Evolutionary conservation across 2,888 invertebrate species (phyloP), one percentile per base, ranked within the genome.

Genomic region (Caenorhabditis afra): DNA sequence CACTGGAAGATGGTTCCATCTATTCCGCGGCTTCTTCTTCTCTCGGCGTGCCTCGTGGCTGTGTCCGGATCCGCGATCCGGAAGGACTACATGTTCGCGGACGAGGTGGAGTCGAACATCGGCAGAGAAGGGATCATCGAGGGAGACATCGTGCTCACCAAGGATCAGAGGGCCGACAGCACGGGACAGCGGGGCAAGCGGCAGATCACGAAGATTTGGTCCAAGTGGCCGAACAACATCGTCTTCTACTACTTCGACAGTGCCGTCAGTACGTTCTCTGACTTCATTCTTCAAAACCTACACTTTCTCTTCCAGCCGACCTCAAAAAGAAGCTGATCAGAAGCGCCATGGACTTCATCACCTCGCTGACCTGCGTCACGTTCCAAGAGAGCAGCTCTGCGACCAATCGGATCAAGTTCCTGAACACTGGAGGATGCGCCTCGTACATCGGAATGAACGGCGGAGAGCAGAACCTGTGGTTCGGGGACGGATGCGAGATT

Each of bases 381-480:
- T 74, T 74, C 37, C 11, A 52, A 22, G 45, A 74, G 16, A 45
- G 45, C 44, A 53, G 10, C 20, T 52, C 65, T 0, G 74, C 74
- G 3, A 7, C 4, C 0, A 58, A 74, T 10, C 37, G 65, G n/a
- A 16, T 74, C 29, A 50, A 49, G 20, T 55, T 74, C 55, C n/a
- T 52, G 37, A 58, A 59, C 49, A 44, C 29, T 5, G 65, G 53
- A n/a, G 78, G 78, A 35, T 79, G 78, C 45, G 55, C 71, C 16
- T 62, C 61, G 8, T 73, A 67, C 37, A 62, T 79, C 20, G 78
- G 78, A 50, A 79, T 73, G 78, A 61, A 53, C n/a, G 78, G 78
- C 2, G 73, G 73, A n/a, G 71, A 66, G 11, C 78, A 79, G 29
- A n/a, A 20, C 0, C 18, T 79, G 12, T 67, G 57, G 57, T 64